Evolutionary conservation across 2,113 vertebrate genomes (phyloP).

Genomic region (Fukomys damarensis): DNA sequence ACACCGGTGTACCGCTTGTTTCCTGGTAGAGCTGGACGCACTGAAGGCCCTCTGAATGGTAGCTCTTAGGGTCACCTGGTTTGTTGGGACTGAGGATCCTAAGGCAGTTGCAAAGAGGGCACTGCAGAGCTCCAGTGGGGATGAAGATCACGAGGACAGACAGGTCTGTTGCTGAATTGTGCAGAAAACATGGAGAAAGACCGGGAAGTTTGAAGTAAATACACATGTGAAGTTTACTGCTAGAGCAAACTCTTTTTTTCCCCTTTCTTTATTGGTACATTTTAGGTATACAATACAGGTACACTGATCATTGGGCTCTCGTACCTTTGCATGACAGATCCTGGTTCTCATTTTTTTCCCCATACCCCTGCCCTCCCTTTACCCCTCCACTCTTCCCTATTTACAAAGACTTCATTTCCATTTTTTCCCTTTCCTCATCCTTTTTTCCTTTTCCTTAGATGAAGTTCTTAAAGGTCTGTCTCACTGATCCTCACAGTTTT

Average conservation of each 20-base stretch:
- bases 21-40: background rate
- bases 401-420: too few relatives aligned
- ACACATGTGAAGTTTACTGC: background rate
- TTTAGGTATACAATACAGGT: too few relatives aligned
- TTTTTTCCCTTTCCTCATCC: too few relatives aligned
- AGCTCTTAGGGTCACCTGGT: background rate
- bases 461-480: background rate
- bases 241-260: too few relatives aligned
- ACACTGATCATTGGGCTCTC: too few relatives aligned
- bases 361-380: too few relatives aligned
- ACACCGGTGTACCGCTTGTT: background rate
- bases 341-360: too few relatives aligned
- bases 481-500: background rate
- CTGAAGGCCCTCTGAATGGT: background rate
- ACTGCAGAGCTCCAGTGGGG: background rate
- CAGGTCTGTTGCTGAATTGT: background rate
- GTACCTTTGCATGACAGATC: too few relatives aligned
- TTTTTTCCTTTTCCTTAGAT: background rate
- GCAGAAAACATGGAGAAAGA: background rate
- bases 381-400: too few relatives aligned
- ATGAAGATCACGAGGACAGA: background rate
- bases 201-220: background rate
- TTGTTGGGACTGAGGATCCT: background rate
- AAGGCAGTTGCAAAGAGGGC: background rate
- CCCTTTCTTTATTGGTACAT: too few relatives aligned